Percentiles rank a stretch among this genome's conserved stretches.
Evolutionary conservation across 2,888 invertebrate species (phyloP).

Genomic region (Hydrotaea cyrtoneurina): DNA sequence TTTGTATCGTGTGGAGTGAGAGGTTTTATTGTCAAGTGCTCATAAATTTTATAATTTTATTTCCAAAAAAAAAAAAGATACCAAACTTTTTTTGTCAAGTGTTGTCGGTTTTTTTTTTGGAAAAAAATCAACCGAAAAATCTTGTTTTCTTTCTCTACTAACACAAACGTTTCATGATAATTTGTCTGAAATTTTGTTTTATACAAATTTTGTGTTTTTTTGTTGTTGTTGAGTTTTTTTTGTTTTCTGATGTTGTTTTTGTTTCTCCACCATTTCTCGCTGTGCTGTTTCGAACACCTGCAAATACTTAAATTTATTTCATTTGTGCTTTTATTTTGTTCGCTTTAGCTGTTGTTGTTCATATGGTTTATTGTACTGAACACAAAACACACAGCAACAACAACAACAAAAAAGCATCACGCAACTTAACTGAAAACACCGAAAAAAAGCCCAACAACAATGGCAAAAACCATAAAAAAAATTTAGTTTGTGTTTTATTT

Average conservation of each 20-base stretch:
- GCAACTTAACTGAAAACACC: slow-evolving; percentile 58
- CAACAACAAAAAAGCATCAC: slow-evolving; percentile 67
- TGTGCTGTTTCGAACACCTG: slow-evolving; percentile 78
- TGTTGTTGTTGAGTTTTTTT: slow-evolving; percentile 41
- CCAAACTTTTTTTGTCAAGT: slow-evolving; percentile 14
- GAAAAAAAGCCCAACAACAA: slow-evolving; percentile 58
- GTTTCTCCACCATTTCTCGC: slow-evolving; percentile 48
- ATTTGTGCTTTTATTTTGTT: slow-evolving; percentile 64
- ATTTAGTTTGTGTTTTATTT: slow-evolving; percentile 35
- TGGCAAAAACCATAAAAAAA: slow-evolving; percentile 35
- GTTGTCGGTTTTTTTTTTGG: not conserved
- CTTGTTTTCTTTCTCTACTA: not conserved
- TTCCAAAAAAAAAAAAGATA: not conserved
- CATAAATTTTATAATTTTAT: slow-evolving; percentile 30
- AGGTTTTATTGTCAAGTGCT: not conserved
- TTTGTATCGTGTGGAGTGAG: no score
- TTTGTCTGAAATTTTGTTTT: slow-evolving; percentile 36
- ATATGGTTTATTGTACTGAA: slow-evolving; percentile 43
- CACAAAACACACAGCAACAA: no score
- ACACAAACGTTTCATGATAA: slow-evolving; percentile 28
- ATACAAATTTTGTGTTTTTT: slow-evolving; percentile 33
- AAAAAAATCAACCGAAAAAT: not conserved
- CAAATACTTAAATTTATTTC: slow-evolving; percentile 81
- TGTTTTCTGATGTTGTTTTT: slow-evolving; percentile 56
- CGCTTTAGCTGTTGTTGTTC: slow-evolving; percentile 35